Conservation (phyloP, 1,140 invertebrate genomes). For the Eurosta solidaginis region DNA sequence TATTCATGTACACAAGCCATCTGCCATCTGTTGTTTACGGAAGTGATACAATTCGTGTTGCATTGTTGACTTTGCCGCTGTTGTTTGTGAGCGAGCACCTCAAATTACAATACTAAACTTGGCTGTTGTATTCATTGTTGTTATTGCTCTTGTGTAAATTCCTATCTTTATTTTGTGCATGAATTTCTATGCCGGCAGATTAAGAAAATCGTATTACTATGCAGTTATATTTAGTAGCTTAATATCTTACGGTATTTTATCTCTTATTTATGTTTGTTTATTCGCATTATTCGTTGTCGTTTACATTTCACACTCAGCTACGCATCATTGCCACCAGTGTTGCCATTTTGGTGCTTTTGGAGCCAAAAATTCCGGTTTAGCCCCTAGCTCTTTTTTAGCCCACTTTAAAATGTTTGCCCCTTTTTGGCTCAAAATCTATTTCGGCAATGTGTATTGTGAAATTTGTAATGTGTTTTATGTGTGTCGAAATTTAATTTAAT, state of each 20-base stretch:
- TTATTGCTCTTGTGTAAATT: background rate
- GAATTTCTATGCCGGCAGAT: background rate
- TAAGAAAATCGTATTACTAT: background rate
- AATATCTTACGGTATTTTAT: background rate
- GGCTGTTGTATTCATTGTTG: background rate
- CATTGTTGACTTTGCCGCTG: background rate
- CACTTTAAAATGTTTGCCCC: too few species aligned
- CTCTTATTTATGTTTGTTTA: background rate
- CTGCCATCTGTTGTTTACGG: conserved; percentile 20
- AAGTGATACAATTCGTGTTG: conserved; percentile 8
- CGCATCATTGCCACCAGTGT: background rate
- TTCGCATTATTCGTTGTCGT: background rate
- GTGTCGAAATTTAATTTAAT: too few species aligned
- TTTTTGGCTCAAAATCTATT: too few species aligned
- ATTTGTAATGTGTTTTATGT: background rate
- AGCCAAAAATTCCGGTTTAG: too few species aligned
- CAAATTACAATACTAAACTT: conserved; percentile 19
- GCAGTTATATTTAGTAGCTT: conserved; percentile 3
- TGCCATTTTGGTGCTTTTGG: too few species aligned
- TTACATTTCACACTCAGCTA: background rate
- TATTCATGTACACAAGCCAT: too few species aligned
- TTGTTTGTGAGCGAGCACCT: background rate
- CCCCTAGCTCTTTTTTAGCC: too few species aligned
- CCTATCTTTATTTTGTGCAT: background rate
- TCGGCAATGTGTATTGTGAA: too few species aligned